Conservation (phyloP, 1,140 invertebrate genomes). For the Chironomus striatipennis region DNA sequence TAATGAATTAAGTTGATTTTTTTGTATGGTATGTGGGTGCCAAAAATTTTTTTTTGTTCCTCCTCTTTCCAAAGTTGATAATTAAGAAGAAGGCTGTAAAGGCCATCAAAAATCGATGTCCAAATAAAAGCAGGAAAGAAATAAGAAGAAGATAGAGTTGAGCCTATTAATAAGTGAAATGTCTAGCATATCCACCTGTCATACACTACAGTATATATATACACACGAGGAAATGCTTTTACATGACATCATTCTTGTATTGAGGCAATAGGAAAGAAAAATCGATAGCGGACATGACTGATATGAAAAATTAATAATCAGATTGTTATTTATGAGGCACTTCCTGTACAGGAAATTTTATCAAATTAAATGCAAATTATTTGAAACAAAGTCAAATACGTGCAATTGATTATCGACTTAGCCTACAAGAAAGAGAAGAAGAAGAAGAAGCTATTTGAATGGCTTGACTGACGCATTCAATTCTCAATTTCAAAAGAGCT, state of each 20-base stretch:
- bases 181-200: background rate
- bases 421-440: background rate
- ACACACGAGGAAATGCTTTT: background rate
- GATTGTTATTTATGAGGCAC: background rate
- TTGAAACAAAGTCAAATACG: background rate
- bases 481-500: background rate
- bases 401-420: background rate
- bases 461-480: background rate
- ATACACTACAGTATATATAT: background rate
- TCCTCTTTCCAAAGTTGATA: background rate
- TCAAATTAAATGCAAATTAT: background rate
- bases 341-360: background rate
- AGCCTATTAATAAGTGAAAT: no score
- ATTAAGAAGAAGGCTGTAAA: background rate
- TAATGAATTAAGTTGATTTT: slow-evolving; percentile 3
- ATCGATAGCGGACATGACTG: slow-evolving; percentile 11
- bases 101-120: slow-evolving; percentile 6
- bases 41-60: background rate
- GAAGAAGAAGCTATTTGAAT: background rate
- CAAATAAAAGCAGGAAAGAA: background rate
- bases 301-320: slow-evolving; percentile 9
- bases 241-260: background rate
- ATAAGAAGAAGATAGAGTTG: no score
- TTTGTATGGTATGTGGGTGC: background rate
- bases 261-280: background rate